phyloP scores from a whole-genome alignment of 2,888 invertebrate genomes.

The Diaphora mendica region DNA sequence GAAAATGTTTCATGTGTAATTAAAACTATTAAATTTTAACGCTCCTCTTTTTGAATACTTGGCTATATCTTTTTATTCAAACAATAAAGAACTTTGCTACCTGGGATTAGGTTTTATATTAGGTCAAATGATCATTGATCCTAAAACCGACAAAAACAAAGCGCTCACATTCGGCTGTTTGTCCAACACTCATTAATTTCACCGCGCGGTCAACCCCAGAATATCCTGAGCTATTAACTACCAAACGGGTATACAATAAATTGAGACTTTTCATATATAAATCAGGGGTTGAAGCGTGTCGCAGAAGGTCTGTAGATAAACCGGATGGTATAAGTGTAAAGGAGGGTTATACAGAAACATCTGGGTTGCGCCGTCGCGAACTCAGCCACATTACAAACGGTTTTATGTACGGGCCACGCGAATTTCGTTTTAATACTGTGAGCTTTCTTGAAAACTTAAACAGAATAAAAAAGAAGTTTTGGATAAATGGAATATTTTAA shows the following conservation, averaged over 20 bases:
- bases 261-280: constrained; percentile 78
- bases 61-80: constrained; percentile 7
- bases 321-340: constrained; percentile 67
- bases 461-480: constrained; percentile 66
- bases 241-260: constrained; percentile 71
- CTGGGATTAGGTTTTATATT: constrained; percentile 25
- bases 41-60: constrained; percentile 30
- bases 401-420: constrained; percentile 64
- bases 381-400: constrained; percentile 74
- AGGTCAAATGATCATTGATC: constrained; percentile 27
- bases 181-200: constrained; percentile 75
- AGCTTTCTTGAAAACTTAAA: constrained; percentile 62
- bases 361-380: constrained; percentile 71
- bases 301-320: constrained; percentile 75
- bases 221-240: constrained; percentile 78
- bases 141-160: constrained; percentile 57
- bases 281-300: constrained; percentile 71
- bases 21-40: constrained; percentile 47
- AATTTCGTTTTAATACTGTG: constrained; percentile 59
- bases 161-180: constrained; percentile 62
- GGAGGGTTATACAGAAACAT: constrained; percentile 69
- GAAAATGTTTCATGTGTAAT: constrained; percentile 40
- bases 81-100: constrained; percentile 22
- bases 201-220: constrained; percentile 69
- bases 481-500: constrained; percentile 62